phyloP scores from a whole-genome alignment of 2,888 invertebrate genomes.

The Athripsodes cinereus region DNA sequence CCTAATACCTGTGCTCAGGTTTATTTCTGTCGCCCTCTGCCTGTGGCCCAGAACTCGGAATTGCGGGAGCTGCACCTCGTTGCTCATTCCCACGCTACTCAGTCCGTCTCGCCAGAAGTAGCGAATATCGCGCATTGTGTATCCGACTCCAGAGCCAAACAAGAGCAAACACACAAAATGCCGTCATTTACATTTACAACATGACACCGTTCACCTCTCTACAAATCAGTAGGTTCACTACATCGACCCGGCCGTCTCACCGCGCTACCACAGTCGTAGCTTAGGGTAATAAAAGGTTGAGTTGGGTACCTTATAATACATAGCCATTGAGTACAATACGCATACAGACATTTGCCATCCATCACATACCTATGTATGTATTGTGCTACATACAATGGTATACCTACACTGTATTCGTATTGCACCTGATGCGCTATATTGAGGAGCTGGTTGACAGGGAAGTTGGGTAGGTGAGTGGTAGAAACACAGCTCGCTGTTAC shows the following conservation, averaged over 20 bases:
- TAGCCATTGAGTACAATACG: too few relatives aligned
- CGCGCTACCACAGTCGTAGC: too few relatives aligned
- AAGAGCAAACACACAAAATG: constrained; percentile 28
- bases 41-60: constrained; percentile 95
- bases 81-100: constrained; percentile 91
- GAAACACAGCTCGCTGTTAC: too few relatives aligned
- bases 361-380: too few relatives aligned
- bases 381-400: not conserved
- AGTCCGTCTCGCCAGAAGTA: constrained; percentile 93
- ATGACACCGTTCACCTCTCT: constrained; percentile 25
- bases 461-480: too few relatives aligned
- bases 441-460: too few relatives aligned
- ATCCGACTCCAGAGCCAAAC: constrained; percentile 77
- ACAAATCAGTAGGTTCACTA: not conserved
- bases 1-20: constrained; percentile 88
- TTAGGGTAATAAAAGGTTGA: too few relatives aligned
- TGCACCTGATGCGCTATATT: too few relatives aligned
- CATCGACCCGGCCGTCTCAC: constrained; percentile 6
- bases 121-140: constrained; percentile 96
- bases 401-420: not conserved
- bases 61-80: constrained; percentile 93
- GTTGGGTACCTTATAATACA: too few relatives aligned
- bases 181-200: constrained; percentile 32
- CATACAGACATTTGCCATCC: too few relatives aligned
- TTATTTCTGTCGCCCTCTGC: constrained; percentile 90